Evolutionary conservation across 2,888 invertebrate genomes (phyloP).

Genomic region (Andrena flavipes): DNA sequence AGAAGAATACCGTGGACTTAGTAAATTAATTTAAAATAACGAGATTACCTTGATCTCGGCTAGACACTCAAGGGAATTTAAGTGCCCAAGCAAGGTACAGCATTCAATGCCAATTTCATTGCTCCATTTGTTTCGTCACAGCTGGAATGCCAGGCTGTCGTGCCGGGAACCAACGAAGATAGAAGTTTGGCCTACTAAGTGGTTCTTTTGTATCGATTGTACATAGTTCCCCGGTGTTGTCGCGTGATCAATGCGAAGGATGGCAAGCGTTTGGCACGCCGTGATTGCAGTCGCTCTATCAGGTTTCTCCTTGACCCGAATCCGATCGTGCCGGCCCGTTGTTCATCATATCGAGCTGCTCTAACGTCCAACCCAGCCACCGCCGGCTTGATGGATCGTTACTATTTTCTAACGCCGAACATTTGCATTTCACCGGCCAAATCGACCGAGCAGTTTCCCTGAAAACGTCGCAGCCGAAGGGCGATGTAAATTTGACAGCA

Average conservation of each 20-base stretch:
- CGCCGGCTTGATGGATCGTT: constrained; percentile 52
- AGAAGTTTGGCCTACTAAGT: constrained; percentile 20
- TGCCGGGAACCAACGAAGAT: background rate
- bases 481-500: background rate
- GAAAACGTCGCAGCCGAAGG: background rate
- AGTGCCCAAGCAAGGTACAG: too few species aligned
- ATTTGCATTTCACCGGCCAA: constrained; percentile 34
- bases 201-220: constrained; percentile 59
- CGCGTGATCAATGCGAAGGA: constrained; percentile 69
- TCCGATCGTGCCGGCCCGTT: constrained; percentile 66
- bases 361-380: constrained; percentile 52
- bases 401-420: constrained; percentile 36
- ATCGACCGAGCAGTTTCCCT: background rate
- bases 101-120: background rate
- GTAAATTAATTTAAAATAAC: too few species aligned
- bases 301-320: constrained; percentile 79
- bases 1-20: too few species aligned
- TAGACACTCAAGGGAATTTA: background rate
- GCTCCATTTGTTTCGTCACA: background rate
- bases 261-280: constrained; percentile 71
- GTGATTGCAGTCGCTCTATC: constrained; percentile 65
- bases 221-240: constrained; percentile 57
- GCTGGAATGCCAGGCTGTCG: background rate
- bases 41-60: background rate
- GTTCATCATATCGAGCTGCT: constrained; percentile 63